These are phyloP conservation scores for Chironex yamaguchii DNA, from an alignment of 30 jellyfish, hydroid and myxozoan species.

Conservation along the genomic window DNA sequence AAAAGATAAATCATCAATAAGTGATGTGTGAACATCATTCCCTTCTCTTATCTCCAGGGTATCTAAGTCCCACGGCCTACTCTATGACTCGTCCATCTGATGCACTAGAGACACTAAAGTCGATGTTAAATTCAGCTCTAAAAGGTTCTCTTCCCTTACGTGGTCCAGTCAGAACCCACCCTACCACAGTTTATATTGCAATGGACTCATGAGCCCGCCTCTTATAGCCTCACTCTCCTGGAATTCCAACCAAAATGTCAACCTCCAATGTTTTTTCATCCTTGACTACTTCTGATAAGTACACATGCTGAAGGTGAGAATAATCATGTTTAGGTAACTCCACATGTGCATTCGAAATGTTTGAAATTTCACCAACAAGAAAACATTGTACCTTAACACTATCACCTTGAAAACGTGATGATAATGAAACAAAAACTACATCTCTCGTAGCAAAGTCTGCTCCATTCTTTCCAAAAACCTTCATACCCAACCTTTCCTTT, in stretches of 20 bases:
- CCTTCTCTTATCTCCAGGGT: too few relatives aligned
- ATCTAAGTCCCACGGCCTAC: too few relatives aligned
- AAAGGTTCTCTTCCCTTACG: too few relatives aligned
- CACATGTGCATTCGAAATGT: slow-evolving; percentile 10
- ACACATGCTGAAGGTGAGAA: background rate
- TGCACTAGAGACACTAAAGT: too few relatives aligned
- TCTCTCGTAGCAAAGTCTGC: background rate
- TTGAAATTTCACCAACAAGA: slow-evolving; percentile 12
- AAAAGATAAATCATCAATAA: background rate
- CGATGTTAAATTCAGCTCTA: too few relatives aligned
- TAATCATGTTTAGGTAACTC: slow-evolving; percentile 1
- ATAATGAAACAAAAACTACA: background rate
- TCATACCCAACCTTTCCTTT: slow-evolving; percentile 4
- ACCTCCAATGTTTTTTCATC: background rate
- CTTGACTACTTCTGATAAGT: slow-evolving; percentile 9
- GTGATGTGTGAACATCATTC: background rate
- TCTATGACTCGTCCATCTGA: too few relatives aligned
- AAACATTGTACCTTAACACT: slow-evolving; percentile 3
- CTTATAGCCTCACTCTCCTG: slow-evolving; percentile 22
- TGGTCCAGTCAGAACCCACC: slow-evolving; percentile 33
- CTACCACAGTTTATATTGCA: slow-evolving; percentile 13
- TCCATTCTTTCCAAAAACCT: background rate
- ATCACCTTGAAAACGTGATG: background rate
- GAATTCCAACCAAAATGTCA: slow-evolving; percentile 1
- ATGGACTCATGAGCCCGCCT: slow-evolving; percentile 45